These are phyloP conservation scores for Drosophila mauritiana DNA, from an alignment of 1,140 invertebrate species.

Conservation along the genomic window DNA sequence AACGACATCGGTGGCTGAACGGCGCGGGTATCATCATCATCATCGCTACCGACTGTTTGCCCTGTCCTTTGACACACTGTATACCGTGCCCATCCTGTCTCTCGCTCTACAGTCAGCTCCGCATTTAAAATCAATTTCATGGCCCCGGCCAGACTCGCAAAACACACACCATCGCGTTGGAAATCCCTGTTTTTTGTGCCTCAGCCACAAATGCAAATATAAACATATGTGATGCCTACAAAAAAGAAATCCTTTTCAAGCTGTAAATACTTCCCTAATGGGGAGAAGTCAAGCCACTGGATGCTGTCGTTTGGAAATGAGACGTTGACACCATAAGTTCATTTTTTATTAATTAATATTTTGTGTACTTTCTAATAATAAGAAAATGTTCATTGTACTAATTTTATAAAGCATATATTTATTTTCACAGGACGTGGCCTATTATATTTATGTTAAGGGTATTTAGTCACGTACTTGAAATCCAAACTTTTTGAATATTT, in stretches of 20 bases:
- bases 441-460: background rate
- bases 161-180: slow-evolving; percentile 14
- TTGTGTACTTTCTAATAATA: background rate
- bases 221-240: slow-evolving; percentile 53
- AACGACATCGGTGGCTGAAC: slow-evolving; percentile 20
- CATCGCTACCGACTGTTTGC: slow-evolving; percentile 43
- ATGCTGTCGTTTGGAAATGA: background rate
- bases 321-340: background rate
- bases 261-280: slow-evolving; percentile 42
- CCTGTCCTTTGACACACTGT: slow-evolving; percentile 20
- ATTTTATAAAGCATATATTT: too few species aligned
- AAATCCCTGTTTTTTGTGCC: slow-evolving; percentile 43
- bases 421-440: too few species aligned
- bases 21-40: slow-evolving; percentile 12
- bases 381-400: too few species aligned
- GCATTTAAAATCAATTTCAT: slow-evolving; percentile 82
- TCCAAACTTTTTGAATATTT: slow-evolving; percentile 40
- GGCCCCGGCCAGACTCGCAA: slow-evolving; percentile 31
- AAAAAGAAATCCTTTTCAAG: slow-evolving; percentile 50
- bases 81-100: slow-evolving; percentile 9
- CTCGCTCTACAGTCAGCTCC: slow-evolving; percentile 46
- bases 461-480: background rate
- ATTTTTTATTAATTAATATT: background rate
- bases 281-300: slow-evolving; percentile 21
- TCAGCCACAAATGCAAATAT: slow-evolving; percentile 68